Evolutionary conservation across 2,888 invertebrate genomes (phyloP).

Genomic region (Tridacna gigas): DNA sequence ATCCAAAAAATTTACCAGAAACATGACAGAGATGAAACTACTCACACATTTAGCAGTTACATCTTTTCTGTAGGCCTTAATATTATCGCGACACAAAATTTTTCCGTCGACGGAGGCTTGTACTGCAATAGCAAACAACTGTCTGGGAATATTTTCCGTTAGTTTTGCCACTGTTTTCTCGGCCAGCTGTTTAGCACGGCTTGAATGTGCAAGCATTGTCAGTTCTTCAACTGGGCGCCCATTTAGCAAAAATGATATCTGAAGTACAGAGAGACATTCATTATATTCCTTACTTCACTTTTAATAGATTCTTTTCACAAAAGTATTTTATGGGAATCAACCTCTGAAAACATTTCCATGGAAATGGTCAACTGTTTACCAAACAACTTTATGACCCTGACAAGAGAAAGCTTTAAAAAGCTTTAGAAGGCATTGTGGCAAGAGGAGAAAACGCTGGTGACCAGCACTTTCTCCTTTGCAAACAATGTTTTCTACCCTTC

Average conservation of each 20-base stretch:
- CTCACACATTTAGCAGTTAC: conserved; percentile 96
- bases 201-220: conserved; percentile 91
- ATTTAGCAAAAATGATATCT: conserved; percentile 93
- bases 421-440: too few species aligned
- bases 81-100: conserved; percentile 93
- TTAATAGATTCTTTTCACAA: too few species aligned
- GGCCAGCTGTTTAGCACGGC: conserved; percentile 85
- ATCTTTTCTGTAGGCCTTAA: conserved; percentile 95
- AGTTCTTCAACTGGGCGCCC: conserved; percentile 93
- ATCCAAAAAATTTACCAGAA: not conserved
- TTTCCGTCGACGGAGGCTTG: conserved; percentile 93
- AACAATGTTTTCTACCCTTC: too few species aligned
- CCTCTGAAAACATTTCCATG: too few species aligned
- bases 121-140: conserved; percentile 93
- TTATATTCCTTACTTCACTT: too few species aligned
- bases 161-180: conserved; percentile 89
- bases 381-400: too few species aligned
- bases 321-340: too few species aligned
- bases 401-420: too few species aligned
- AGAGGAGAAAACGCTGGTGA: too few species aligned
- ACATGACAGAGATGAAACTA: conserved; percentile 49
- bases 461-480: too few species aligned
- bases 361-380: too few species aligned
- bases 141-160: conserved; percentile 94
- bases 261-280: conserved; percentile 31